Conservation (phyloP, 2,113 vertebrate species). For the Acanthisitta chloris region DNA sequence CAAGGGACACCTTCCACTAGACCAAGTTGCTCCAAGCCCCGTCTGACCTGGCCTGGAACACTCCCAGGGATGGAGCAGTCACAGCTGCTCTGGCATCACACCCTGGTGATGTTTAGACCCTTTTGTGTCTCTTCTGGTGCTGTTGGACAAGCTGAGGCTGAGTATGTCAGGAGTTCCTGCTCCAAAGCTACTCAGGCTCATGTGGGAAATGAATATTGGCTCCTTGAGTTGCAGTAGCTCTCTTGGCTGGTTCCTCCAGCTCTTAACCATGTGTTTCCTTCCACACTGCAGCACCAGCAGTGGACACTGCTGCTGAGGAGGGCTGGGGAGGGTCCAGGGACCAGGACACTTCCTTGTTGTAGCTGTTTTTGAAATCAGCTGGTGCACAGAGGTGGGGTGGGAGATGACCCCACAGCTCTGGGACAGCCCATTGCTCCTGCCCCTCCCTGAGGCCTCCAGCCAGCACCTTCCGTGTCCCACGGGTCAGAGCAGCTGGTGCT, state of each 20-base stretch:
- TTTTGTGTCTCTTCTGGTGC: background rate
- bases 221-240: background rate
- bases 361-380: background rate
- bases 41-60: background rate
- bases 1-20: background rate
- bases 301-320: background rate
- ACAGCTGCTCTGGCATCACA: background rate
- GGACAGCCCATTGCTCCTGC: fast-evolving
- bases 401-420: background rate
- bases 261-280: background rate
- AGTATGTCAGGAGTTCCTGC: background rate
- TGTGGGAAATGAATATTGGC: background rate
- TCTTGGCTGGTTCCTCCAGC: background rate
- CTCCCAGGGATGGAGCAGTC: background rate
- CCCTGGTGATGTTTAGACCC: background rate
- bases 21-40: background rate
- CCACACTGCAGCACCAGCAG: background rate
- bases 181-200: background rate
- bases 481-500: background rate
- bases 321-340: background rate
- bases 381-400: fast-evolving
- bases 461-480: background rate
- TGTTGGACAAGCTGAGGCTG: background rate
- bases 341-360: background rate
- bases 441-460: background rate